Conservation (phyloP, 2,113 vertebrate species). For the Capricornis sumatraensis region DNA sequence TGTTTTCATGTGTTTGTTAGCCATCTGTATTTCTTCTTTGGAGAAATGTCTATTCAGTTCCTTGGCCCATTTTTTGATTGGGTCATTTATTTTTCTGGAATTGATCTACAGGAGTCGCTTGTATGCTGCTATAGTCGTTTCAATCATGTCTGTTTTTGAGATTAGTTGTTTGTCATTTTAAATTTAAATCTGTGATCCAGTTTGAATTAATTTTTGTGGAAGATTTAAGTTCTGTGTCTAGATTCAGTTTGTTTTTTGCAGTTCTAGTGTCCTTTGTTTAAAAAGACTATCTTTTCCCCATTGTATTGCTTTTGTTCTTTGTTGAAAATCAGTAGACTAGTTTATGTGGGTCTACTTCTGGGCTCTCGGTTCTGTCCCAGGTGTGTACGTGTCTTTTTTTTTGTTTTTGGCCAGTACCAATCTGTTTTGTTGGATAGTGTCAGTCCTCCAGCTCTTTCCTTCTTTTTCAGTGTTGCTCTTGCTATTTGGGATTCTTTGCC, state of each 20-base stretch:
- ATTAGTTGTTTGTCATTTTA: background rate
- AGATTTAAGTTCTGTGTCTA: background rate
- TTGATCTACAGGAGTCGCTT: too few relatives aligned
- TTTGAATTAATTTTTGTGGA: background rate
- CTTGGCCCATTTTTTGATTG: too few relatives aligned
- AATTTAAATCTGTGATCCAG: background rate
- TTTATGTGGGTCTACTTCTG: background rate
- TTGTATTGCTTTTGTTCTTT: background rate
- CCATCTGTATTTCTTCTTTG: too few relatives aligned
- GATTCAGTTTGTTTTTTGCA: background rate
- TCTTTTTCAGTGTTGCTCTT: background rate
- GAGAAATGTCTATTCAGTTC: too few relatives aligned
- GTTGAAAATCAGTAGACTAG: background rate
- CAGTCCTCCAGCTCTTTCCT: background rate
- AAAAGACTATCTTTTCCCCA: background rate
- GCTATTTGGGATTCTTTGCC: background rate
- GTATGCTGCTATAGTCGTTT: too few relatives aligned
- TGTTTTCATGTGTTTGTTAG: too few relatives aligned
- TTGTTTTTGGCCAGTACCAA: background rate
- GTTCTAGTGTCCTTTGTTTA: background rate
- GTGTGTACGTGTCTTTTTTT: background rate
- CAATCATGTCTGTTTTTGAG: too few relatives aligned
- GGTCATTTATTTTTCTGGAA: too few relatives aligned
- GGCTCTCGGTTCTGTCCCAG: background rate
- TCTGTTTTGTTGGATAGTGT: background rate